A percentile compares a stretch with the other conserved stretches of the same genome.
These are phyloP conservation scores for Papilio aristodemus DNA, from an alignment of 1,140 invertebrate species.

Conservation along the genomic window DNA sequence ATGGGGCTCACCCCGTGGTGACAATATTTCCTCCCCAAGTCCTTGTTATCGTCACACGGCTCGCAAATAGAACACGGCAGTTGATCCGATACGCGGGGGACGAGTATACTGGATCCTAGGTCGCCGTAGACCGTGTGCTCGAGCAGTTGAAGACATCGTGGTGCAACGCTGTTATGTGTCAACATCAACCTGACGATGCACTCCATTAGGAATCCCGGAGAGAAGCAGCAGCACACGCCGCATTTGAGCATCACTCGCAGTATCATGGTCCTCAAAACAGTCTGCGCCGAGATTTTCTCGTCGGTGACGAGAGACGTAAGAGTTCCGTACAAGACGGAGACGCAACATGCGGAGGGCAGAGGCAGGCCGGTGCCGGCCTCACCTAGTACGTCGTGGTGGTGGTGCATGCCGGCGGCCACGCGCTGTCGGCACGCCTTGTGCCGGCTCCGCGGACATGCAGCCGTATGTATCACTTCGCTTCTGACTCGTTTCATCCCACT, in stretches of 20 bases:
- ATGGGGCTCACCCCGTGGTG: slow-evolving; percentile 55
- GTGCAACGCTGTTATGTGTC: slow-evolving; percentile 55
- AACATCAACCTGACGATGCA: slow-evolving; percentile 68
- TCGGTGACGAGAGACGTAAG: slow-evolving; percentile 79
- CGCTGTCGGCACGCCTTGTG: slow-evolving; percentile 79
- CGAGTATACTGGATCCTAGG: slow-evolving; percentile 74
- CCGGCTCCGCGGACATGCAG: slow-evolving; percentile 75
- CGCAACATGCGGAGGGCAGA: slow-evolving; percentile 76
- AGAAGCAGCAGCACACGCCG: slow-evolving; percentile 85
- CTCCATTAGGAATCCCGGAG: slow-evolving; percentile 73
- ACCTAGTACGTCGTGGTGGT: slow-evolving; percentile 83
- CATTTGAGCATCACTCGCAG: slow-evolving; percentile 81
- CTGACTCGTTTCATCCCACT: slow-evolving; percentile 81
- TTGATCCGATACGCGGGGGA: slow-evolving; percentile 58
- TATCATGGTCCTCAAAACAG: slow-evolving; percentile 76
- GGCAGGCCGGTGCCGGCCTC: slow-evolving; percentile 52
- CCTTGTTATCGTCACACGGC: slow-evolving; percentile 51
- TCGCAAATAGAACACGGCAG: slow-evolving; percentile 72
- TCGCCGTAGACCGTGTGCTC: slow-evolving; percentile 83
- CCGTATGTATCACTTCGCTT: slow-evolving; percentile 81
- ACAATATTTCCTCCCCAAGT: slow-evolving; percentile 57
- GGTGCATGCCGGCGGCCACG: slow-evolving; percentile 75
- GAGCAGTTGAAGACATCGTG: slow-evolving; percentile 72
- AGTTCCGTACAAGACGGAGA: slow-evolving; percentile 82
- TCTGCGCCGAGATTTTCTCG: slow-evolving; percentile 69